These are phyloP conservation scores for Eptesicus fuscus DNA, from an alignment of 2,113 vertebrate species.

Conservation along the genomic window DNA sequence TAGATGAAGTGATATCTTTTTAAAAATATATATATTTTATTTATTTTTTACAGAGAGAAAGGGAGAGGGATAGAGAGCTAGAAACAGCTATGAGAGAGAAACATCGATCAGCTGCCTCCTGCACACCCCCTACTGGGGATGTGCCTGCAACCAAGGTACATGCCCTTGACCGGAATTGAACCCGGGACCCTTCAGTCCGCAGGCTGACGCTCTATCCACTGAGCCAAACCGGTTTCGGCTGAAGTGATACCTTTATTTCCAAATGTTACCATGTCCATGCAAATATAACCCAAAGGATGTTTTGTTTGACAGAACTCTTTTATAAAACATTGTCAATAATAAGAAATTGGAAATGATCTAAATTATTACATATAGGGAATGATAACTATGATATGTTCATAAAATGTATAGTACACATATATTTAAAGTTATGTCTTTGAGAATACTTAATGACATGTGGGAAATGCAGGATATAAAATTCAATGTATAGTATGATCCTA, in stretches of 20 bases:
- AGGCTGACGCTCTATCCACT: no score
- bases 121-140: no score
- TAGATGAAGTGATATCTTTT: not conserved
- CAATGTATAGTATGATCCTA: not conserved
- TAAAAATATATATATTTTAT: no score
- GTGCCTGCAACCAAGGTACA: no score
- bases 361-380: not conserved
- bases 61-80: no score
- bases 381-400: not conserved
- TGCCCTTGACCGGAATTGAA: no score
- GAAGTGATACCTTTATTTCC: not conserved
- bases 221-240: no score
- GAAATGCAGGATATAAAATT: conserved; percentile 30
- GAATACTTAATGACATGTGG: not conserved
- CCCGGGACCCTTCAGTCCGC: no score
- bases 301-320: conserved; percentile 21
- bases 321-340: not conserved
- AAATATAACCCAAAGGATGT: not conserved
- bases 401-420: not conserved
- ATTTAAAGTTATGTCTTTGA: not conserved
- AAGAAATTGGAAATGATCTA: conserved; percentile 34
- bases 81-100: no score
- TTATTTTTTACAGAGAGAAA: no score
- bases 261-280: not conserved
- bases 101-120: no score